phyloP scores from a whole-genome alignment of 2,113 vertebrate species.

The Anarrhichthys ocellatus region DNA sequence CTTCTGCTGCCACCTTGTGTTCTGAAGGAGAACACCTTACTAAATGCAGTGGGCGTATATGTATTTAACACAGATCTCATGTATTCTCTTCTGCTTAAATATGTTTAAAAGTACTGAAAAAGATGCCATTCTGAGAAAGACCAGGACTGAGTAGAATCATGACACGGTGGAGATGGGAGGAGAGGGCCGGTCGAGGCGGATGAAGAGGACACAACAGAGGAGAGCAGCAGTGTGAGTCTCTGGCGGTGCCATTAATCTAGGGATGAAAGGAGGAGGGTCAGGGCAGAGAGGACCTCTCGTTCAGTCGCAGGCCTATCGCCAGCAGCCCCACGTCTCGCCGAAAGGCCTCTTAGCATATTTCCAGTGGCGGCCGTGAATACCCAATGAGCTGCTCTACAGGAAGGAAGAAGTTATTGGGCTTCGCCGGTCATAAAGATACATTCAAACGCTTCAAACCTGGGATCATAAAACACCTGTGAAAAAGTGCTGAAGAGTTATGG shows the following conservation, averaged over 20 bases:
- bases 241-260: slow-evolving; percentile 66
- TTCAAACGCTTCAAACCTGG: slow-evolving; percentile 34
- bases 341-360: slow-evolving; percentile 68
- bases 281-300: slow-evolving; percentile 58
- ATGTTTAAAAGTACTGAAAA: slow-evolving; percentile 12
- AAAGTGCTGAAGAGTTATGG: slow-evolving; percentile 17
- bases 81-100: not conserved
- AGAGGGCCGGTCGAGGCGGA: not conserved
- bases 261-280: slow-evolving; percentile 65
- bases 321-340: slow-evolving; percentile 31
- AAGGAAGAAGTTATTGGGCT: slow-evolving; percentile 35
- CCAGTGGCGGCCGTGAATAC: slow-evolving; percentile 57
- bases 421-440: slow-evolving; percentile 54
- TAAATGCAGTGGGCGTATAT: not conserved
- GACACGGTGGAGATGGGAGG: slow-evolving; percentile 21
- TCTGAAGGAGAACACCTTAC: slow-evolving; percentile 12
- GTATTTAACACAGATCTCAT: not conserved
- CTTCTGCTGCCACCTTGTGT: slow-evolving; percentile 70
- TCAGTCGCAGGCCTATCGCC: slow-evolving; percentile 50
- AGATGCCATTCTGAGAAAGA: not conserved
- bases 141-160: slow-evolving; percentile 28
- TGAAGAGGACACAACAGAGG: slow-evolving; percentile 50
- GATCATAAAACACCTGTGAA: slow-evolving; percentile 46
- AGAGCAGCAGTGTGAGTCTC: slow-evolving; percentile 38
- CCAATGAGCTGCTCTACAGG: slow-evolving; percentile 51